Base-by-base conservation (phyloP, 2,888 invertebrate species). In the Spisula solida region DNA sequence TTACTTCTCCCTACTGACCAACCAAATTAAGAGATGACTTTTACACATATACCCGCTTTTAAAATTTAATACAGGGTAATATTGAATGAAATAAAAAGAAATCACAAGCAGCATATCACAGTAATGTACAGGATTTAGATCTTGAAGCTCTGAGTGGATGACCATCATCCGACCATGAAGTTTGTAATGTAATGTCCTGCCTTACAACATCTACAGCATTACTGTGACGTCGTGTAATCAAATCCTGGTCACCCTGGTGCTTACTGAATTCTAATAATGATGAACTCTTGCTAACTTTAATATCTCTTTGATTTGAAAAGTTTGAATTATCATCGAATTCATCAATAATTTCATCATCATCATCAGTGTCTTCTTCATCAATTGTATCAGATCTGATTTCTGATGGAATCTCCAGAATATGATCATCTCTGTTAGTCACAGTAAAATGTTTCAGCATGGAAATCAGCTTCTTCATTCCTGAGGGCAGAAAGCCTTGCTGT, bases 91-190 rank as follows among this genome's bases (percentile, higher is more conserved):
- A 41, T 41, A 8, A 41, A 41, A 5, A 41, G 41, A 41, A 41
- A 41, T 41, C 41, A 41, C 41, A 41, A 41, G 8, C 51, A 51
- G 51, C 51, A 10, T 51, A 51, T 51, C 51, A 51, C 51, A 51
- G 51, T 16, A 92, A 86, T 12, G 48, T 48, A 86, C 92, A 92
- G 14, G 92, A 92, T 48, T 92, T 92, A 6, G 92, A 92, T n/a
- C 92, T 75, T 14, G 83, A 75, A 29, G 88, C 82, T 82, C 66
- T 92, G 25, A 85, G 60, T 1, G 91, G 87, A 56, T 90, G 86
- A 6, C 90, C 92, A 82, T 87, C 83, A 41, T 87, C 88, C 80
- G 89, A 88, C 25, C 89, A 81, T 31, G 56, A 14, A 0, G 88
- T 85, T 2, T 86, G 90, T 20, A 81, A 66, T n/a, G 88, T 85